Conservation (phyloP, 1,140 invertebrate genomes). For the Gonatopus flavifemur region DNA sequence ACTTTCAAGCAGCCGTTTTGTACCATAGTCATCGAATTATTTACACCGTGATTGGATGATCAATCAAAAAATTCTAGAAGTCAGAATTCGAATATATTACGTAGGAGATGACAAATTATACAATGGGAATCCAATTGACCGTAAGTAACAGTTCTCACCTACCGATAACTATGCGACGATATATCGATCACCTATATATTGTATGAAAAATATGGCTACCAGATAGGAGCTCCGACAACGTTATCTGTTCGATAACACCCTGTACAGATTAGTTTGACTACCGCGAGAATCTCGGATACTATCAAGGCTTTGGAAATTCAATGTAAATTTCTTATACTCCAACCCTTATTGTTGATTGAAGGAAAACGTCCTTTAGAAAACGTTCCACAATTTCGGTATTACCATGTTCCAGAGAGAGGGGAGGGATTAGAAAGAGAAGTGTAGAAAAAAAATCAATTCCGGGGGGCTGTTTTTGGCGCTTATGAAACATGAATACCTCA, state of each 20-base stretch:
- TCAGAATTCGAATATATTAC: not conserved
- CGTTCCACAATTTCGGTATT: too few relatives aligned
- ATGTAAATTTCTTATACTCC: too few relatives aligned
- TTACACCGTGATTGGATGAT: too few relatives aligned
- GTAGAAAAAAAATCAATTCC: too few relatives aligned
- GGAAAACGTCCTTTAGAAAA: too few relatives aligned
- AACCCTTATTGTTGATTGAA: too few relatives aligned
- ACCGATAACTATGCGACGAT: constrained; percentile 43
- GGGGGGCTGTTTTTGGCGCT: too few relatives aligned
- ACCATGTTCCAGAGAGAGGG: too few relatives aligned
- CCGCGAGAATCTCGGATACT: constrained; percentile 24
- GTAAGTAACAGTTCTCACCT: constrained; percentile 32
- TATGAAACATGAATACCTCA: too few relatives aligned
- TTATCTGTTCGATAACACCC: constrained; percentile 50
- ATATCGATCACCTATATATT: constrained; percentile 56
- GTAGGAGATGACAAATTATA: not conserved
- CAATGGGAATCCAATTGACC: constrained; percentile 24
- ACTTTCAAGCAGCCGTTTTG: constrained; percentile 7
- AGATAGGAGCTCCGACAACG: constrained; percentile 55
- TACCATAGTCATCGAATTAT: not conserved
- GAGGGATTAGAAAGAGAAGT: too few relatives aligned
- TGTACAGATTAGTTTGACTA: constrained; percentile 50
- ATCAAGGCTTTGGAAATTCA: too few relatives aligned
- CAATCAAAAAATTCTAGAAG: not conserved
- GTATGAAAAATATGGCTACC: constrained; percentile 56